Evolutionary conservation across 2,888 invertebrate species (phyloP).

Genomic region (Clepsis dumicolana): DNA sequence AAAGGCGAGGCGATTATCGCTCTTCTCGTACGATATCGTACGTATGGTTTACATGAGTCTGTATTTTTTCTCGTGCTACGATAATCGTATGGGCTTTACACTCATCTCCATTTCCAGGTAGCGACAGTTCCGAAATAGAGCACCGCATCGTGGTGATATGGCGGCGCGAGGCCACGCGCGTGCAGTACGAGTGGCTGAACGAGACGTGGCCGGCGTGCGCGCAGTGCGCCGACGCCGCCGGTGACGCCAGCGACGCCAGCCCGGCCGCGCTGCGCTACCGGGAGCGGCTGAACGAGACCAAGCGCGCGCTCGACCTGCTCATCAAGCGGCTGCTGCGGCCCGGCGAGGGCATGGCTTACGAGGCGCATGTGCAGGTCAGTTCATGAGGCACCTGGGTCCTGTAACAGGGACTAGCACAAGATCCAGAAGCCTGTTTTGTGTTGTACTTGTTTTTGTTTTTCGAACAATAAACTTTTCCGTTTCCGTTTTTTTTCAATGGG

Average conservation of each 20-base stretch:
- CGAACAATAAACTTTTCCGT: too few species aligned
- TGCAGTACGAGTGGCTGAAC: conserved; percentile 96
- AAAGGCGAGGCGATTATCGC: too few species aligned
- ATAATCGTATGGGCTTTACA: not conserved
- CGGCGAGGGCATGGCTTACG: conserved; percentile 91
- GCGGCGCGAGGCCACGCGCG: conserved; percentile 93
- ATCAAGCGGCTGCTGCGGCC: conserved; percentile 90
- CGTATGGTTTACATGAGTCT: too few species aligned
- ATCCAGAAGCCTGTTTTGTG: too few species aligned
- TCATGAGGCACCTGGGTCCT: too few species aligned
- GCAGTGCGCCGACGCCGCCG: too few species aligned
- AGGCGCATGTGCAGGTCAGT: conserved; percentile 91
- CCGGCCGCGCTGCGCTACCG: conserved; percentile 72
- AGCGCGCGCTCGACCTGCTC: conserved; percentile 89
- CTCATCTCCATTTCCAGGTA: conserved; percentile 64
- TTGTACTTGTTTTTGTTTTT: too few species aligned
- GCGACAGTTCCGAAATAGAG: conserved; percentile 81
- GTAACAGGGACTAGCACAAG: too few species aligned
- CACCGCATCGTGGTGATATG: conserved; percentile 95
- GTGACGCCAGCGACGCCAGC: conserved; percentile 66
- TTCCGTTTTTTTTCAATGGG: too few species aligned
- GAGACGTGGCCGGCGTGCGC: conserved; percentile 88
- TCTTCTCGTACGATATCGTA: too few species aligned
- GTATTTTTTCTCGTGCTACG: not conserved
- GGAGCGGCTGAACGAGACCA: conserved; percentile 89